Conservation (phyloP, 2,888 invertebrate genomes). For the Conomelus anceps region DNA sequence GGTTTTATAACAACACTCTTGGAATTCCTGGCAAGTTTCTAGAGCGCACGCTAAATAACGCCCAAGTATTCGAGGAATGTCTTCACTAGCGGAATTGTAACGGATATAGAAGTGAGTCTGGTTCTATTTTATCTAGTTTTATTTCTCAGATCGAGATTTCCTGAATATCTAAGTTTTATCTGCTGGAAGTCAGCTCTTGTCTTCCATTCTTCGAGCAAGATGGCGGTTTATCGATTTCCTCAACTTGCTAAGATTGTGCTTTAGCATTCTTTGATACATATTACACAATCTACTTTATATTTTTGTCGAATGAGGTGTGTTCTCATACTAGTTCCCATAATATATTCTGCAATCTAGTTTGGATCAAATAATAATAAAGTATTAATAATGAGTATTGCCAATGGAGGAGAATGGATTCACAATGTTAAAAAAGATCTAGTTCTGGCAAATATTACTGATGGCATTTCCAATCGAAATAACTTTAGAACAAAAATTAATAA, state of each 20-base stretch:
- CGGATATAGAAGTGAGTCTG: background rate
- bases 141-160: background rate
- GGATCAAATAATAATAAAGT: too few species aligned
- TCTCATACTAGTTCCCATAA: too few species aligned
- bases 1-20: background rate
- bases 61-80: background rate
- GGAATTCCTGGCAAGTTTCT: background rate
- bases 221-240: background rate
- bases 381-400: too few species aligned
- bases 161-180: background rate
- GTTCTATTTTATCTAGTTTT: background rate
- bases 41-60: background rate
- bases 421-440: too few species aligned
- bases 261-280: background rate
- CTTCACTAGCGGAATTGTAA: background rate
- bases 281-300: too few species aligned
- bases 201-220: background rate
- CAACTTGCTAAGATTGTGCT: background rate
- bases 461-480: too few species aligned
- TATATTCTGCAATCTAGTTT: too few species aligned
- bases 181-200: background rate
- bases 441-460: too few species aligned
- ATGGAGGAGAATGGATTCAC: too few species aligned
- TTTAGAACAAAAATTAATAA: too few species aligned
- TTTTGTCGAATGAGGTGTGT: too few species aligned